Conservation (phyloP, 2,113 vertebrate genomes). For the Oryctolagus cuniculus region mOryCun1.1 NC_091440.1:110868001-110868500, state of each 20-base stretch:
- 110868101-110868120: slow-evolving; percentile 66
- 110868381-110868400: slow-evolving; percentile 31
- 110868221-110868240: neutral
- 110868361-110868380: neutral
- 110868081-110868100: slow-evolving; percentile 26
- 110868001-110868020: neutral
- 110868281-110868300: neutral
- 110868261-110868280: neutral
- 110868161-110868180: neutral
- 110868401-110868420: neutral
- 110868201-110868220: slow-evolving; percentile 49
- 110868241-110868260: neutral
- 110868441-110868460: rapidly evolving
- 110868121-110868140: neutral
- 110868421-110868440: neutral
- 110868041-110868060: slow-evolving; percentile 9
- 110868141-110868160: slow-evolving; percentile 37
- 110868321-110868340: slow-evolving; percentile 17
- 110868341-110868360: neutral
- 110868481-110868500: neutral
- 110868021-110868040: neutral
- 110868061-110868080: neutral
- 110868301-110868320: slow-evolving; percentile 7
- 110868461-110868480: neutral
- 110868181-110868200: neutral